phyloP scores from a whole-genome alignment of 53 echinoderm and acorn worm genomes.

The Temnopleurus reevesii region DNA sequence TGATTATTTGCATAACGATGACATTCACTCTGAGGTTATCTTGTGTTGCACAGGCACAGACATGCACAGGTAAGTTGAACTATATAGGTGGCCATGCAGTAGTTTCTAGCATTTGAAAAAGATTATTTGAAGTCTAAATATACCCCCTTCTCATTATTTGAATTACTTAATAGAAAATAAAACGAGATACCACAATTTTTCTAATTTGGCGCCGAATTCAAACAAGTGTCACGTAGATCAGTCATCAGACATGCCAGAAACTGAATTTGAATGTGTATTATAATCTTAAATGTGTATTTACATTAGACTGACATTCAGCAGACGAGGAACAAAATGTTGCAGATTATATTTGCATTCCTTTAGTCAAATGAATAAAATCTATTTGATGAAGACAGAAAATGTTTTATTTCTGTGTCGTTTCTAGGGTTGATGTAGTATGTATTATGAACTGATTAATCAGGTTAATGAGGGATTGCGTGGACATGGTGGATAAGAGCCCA shows the following conservation, averaged over 20 bases:
- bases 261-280: too few species aligned
- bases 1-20: background rate
- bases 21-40: background rate
- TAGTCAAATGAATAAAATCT: background rate
- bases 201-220: background rate
- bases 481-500: too few species aligned
- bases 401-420: too few species aligned
- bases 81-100: too few species aligned
- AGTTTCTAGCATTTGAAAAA: too few species aligned
- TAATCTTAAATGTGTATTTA: background rate
- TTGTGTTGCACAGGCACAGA: constrained; percentile 2
- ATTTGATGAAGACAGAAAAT: background rate
- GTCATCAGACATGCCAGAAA: too few species aligned
- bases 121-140: too few species aligned
- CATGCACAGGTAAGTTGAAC: background rate
- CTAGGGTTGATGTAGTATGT: too few species aligned
- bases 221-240: background rate
- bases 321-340: background rate
- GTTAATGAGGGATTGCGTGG: too few species aligned
- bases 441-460: too few species aligned
- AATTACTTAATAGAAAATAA: background rate
- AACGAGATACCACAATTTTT: background rate
- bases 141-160: too few species aligned
- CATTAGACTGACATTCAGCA: background rate
- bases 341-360: background rate